Evolutionary conservation across 2,113 vertebrate genomes (phyloP), one percentile per base, ranked within the genome.

Genomic region (Carassius carassius): DNA sequence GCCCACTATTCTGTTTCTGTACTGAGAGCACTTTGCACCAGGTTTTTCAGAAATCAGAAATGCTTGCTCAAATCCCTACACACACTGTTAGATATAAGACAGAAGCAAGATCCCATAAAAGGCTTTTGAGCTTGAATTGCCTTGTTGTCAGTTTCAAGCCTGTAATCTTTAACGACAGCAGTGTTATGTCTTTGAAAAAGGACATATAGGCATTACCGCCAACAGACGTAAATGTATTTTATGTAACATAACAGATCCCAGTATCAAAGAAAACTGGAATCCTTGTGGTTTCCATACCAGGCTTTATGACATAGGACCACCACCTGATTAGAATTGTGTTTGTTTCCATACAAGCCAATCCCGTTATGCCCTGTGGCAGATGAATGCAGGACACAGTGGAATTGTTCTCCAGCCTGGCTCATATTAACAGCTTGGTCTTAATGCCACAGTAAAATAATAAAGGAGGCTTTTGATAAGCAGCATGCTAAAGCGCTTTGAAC

Each of bases 321-420:
- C 37, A 32, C 58, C 49, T 76, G 49, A 81, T 85, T 85, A 60
- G 37, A 79, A 62, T 81, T 25, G 21, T n/a, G n/a, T 58, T 73
- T 56, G 78, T 82, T 60, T 67, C 78, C 25, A 54, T 90, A 77
- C 88, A 72, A 81, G 13, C 60, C 84, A 88, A 69, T 91, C 81
- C 86, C 84, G 87, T 89, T 87, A 86, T 67, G 54, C 85, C 87
- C 88, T 89, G 88, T 84, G 87, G 91, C 86, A 90, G 91, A 91
- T 89, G 89, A 90, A 82, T 90, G 86, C 85, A 86, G 81, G 41
- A 81, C 89, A 74, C 86, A 74, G 85, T 82, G 89, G 90, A 87
- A 88, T 84, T 82, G 78, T 84, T 87, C 79, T 78, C 62, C 88
- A 86, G 86, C 82, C 73, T 82, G 81, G 56, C 69, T 87, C 60